These are phyloP conservation scores for Lordiphosa fenestrarum DNA, from an alignment of 2,888 invertebrate species.

Conservation along the genomic window DNA sequence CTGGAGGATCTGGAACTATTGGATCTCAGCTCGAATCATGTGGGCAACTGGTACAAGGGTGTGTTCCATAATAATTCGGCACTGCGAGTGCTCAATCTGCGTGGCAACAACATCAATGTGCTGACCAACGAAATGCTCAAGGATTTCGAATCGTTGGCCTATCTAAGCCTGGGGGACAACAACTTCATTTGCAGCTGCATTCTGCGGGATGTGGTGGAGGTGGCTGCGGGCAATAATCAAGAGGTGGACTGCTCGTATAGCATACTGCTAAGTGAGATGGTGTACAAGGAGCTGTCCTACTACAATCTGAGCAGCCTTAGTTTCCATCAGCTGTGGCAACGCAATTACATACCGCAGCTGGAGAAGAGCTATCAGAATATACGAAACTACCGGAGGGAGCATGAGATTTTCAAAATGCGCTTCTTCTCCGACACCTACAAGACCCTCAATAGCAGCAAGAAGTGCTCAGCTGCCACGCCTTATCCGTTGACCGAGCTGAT, in stretches of 20 bases:
- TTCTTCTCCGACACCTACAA: slow-evolving; percentile 28
- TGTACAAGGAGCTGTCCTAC: too few relatives aligned
- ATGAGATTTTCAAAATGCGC: slow-evolving; percentile 46
- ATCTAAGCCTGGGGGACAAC: slow-evolving; percentile 82
- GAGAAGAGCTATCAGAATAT: slow-evolving; percentile 50
- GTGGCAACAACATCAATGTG: slow-evolving; percentile 82
- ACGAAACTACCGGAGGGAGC: slow-evolving; percentile 30
- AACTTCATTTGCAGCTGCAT: slow-evolving; percentile 84
- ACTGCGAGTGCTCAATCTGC: slow-evolving; percentile 81
- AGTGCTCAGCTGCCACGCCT: slow-evolving; percentile 36
- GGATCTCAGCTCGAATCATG: slow-evolving; percentile 82
- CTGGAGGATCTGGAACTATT: slow-evolving; percentile 81
- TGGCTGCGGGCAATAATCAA: slow-evolving; percentile 72
- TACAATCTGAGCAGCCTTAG: slow-evolving; percentile 5
- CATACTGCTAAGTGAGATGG: slow-evolving; percentile 17
- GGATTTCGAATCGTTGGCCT: slow-evolving; percentile 81
- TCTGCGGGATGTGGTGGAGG: slow-evolving; percentile 81
- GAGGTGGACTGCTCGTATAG: slow-evolving; percentile 58
- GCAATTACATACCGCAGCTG: slow-evolving; percentile 39
- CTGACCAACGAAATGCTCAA: slow-evolving; percentile 82
- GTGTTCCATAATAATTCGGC: slow-evolving; percentile 79
- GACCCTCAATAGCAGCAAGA: not conserved
- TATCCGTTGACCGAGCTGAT: slow-evolving; percentile 29
- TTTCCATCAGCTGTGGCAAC: slow-evolving; percentile 26
- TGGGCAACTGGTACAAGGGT: slow-evolving; percentile 82